Base-by-base conservation (phyloP, 2,113 vertebrate species). In the Embiotoca jacksoni region DNA sequence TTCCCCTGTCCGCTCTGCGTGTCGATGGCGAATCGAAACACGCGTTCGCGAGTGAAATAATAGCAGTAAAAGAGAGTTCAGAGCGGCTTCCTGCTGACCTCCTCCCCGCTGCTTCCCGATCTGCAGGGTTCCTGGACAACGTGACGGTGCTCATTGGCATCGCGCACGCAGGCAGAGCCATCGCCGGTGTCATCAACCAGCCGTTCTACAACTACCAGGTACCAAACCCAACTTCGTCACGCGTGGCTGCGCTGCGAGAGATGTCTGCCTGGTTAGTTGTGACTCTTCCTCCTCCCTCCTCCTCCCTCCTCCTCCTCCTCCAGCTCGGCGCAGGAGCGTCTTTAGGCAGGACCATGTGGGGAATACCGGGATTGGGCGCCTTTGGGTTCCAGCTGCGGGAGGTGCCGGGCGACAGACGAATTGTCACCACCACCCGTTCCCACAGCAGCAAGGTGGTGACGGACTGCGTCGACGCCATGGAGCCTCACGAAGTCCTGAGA, bases 181-280 rank as follows among this genome's bases (percentile, higher is more conserved):
- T 99, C 41, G 98, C 97, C 75, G 98, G 98, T 60, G 95, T 99
- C 88, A 98, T 99, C 89, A 98, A 99, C 89, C 98, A 99, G 87
- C 98, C 98, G 0, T 99, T 98, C 90, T 98, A 97, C 94, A 99
- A 99, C 92, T 99, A 99, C 66, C 94, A 99, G 97, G 98, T 99
- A 95, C 59, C 57, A 31, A 49, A 82, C n/a, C 3, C n/a, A 14
- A 37, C 10, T 11, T n/a, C 54, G 32, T 1, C 0, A 23, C 36
- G 0, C 3, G 2, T 2, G 4, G 32, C 7, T 41, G 30, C 14
- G 6, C 23, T 56, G 36, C 6, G 1, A 33, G 41, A 53, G 7
- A 3, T 2, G 1, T 47, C 32, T 4, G 9, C 50, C 2, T n/a
- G 7, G 4, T 58, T 63, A 4, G 66, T n/a, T 62, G 7, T 59